phyloP scores from a whole-genome alignment of 2,888 invertebrate genomes.

The Tinea trinotella region DNA sequence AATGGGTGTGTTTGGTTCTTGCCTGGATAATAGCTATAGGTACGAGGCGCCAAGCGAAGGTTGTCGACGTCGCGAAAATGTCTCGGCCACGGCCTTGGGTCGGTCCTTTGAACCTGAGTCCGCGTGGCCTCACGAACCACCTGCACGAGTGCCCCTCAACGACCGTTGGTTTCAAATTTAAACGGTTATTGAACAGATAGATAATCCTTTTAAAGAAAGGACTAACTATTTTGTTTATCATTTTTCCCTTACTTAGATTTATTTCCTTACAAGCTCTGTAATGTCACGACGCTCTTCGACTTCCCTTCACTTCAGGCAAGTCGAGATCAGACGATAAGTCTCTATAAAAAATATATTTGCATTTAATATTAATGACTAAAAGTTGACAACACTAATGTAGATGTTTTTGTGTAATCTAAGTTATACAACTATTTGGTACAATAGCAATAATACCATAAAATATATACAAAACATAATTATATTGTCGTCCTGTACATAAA shows the following conservation, averaged over 20 bases:
- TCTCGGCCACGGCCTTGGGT: conserved; percentile 51
- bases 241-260: too few species aligned
- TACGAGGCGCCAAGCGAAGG: conserved; percentile 37
- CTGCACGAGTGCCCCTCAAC: conserved; percentile 45
- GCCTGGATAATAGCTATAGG: neutral
- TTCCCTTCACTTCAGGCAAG: too few species aligned
- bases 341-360: too few species aligned
- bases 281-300: too few species aligned
- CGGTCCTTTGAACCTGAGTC: conserved; percentile 58
- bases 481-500: neutral
- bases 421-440: too few species aligned
- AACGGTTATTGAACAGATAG: conserved; percentile 4
- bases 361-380: too few species aligned
- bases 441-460: neutral
- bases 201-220: neutral
- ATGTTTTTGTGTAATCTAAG: too few species aligned
- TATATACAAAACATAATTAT: neutral
- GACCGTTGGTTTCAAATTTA: conserved; percentile 16
- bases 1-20: neutral
- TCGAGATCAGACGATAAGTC: too few species aligned
- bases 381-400: too few species aligned
- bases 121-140: conserved; percentile 39
- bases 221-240: too few species aligned
- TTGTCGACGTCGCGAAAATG: conserved; percentile 35
- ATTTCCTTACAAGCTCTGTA: too few species aligned